Percentiles rank a stretch among this genome's conserved stretches.
These are phyloP conservation scores for Trialeurodes vaporariorum DNA, from an alignment of 1,140 invertebrate genomes.

Conservation along the genomic window DNA sequence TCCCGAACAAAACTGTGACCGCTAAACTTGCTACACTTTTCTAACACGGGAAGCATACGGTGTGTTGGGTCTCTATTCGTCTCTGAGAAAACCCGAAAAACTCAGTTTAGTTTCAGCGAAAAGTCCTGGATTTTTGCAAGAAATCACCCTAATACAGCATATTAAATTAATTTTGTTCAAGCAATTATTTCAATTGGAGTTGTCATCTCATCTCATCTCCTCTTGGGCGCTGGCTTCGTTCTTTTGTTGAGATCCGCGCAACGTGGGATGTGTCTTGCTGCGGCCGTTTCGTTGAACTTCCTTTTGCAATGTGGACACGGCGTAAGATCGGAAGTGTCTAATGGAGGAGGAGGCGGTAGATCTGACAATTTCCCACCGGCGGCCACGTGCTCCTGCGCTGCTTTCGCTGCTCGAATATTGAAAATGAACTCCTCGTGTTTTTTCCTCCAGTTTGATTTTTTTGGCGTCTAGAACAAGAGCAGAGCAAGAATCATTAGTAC, in stretches of 20 bases:
- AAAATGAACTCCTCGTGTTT: slow-evolving; percentile 89
- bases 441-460: slow-evolving; percentile 72
- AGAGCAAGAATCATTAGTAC: too few species aligned
- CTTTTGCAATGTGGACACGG: slow-evolving; percentile 82
- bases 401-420: slow-evolving; percentile 78
- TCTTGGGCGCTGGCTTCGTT: slow-evolving; percentile 36
- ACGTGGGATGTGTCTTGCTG: slow-evolving; percentile 86
- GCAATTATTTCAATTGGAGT: too few species aligned
- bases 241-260: slow-evolving; percentile 77
- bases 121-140: too few species aligned
- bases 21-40: too few species aligned
- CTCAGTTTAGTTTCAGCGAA: too few species aligned
- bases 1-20: too few species aligned
- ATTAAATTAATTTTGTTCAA: too few species aligned
- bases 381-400: slow-evolving; percentile 69
- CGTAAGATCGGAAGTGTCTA: slow-evolving; percentile 78
- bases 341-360: slow-evolving; percentile 77
- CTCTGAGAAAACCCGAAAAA: too few species aligned
- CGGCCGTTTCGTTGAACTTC: slow-evolving; percentile 74
- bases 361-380: slow-evolving; percentile 75
- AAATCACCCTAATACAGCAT: too few species aligned
- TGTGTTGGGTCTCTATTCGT: too few species aligned
- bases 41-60: too few species aligned
- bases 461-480: slow-evolving; percentile 29
- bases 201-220: too few species aligned